Percentiles rank a stretch among this genome's conserved stretches.
These are phyloP conservation scores for Choristoneura rosaceana DNA, from an alignment of 2,888 invertebrate species.

Conservation along the genomic window DNA sequence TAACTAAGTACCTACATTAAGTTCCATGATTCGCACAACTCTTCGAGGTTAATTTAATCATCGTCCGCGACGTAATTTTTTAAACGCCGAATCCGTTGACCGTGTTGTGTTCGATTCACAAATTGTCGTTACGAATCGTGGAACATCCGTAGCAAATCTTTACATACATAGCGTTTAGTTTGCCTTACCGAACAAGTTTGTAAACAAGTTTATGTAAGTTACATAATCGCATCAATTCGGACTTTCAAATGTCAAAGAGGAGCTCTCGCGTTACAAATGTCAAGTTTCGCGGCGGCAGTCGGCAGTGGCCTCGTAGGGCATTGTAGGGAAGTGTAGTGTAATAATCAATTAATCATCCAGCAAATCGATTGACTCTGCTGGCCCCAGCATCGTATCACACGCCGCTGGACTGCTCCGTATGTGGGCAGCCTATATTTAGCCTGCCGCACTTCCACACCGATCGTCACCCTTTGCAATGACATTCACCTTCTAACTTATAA, in stretches of 20 bases:
- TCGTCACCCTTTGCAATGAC: slow-evolving; percentile 61
- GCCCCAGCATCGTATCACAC: slow-evolving; percentile 69
- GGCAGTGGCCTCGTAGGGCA: slow-evolving; percentile 58
- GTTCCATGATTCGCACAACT: background rate
- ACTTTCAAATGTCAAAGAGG: slow-evolving; percentile 41
- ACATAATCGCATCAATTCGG: slow-evolving; percentile 51
- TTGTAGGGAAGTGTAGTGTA: slow-evolving; percentile 51
- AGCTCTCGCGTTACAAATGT: slow-evolving; percentile 53
- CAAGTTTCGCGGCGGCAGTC: slow-evolving; percentile 57
- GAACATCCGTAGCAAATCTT: slow-evolving; percentile 20
- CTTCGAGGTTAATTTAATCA: background rate
- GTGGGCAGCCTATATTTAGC: slow-evolving; percentile 75
- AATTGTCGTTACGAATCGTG: slow-evolving; percentile 18
- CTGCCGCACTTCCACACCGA: slow-evolving; percentile 53
- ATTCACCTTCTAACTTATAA: slow-evolving; percentile 35
- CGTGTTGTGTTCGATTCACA: slow-evolving; percentile 12
- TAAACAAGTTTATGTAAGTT: slow-evolving; percentile 55
- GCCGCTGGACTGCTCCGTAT: slow-evolving; percentile 59
- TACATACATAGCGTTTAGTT: slow-evolving; percentile 34
- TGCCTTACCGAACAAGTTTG: slow-evolving; percentile 45
- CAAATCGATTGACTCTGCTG: slow-evolving; percentile 67
- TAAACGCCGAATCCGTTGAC: slow-evolving; percentile 8
- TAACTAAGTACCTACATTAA: background rate
- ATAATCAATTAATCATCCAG: slow-evolving; percentile 66
- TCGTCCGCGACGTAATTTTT: background rate